A percentile compares a stretch with the other conserved stretches of the same genome.
phyloP scores from a whole-genome alignment of 92 coral and sea anemone species.

The Porites cylindrica region DNA sequence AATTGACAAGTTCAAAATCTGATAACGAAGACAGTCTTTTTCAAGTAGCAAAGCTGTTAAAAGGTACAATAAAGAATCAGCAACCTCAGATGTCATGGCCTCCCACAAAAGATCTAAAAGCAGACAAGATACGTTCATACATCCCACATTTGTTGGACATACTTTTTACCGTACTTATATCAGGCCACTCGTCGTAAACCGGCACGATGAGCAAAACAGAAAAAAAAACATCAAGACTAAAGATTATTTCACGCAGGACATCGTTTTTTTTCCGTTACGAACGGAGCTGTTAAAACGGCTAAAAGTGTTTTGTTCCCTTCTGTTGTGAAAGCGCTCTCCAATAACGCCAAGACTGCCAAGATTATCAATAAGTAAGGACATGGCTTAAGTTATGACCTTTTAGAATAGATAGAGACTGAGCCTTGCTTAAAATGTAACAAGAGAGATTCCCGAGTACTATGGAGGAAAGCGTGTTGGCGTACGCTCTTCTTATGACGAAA shows the following conservation, averaged over 20 bases:
- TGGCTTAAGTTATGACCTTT: conserved; percentile 60
- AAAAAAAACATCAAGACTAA: neutral
- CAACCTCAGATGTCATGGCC: neutral
- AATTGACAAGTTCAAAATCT: neutral
- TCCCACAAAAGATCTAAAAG: neutral
- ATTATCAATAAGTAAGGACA: conserved; percentile 52
- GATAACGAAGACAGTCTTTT: conserved; percentile 37
- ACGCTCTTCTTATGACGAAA: too few species aligned
- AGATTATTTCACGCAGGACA: neutral
- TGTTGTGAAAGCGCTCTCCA: conserved; percentile 74
- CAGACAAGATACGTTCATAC: neutral
- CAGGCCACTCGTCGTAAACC: neutral
- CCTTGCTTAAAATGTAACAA: too few species aligned
- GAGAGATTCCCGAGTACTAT: too few species aligned
- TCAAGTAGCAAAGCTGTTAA: conserved; percentile 26
- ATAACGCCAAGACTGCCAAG: too few species aligned
- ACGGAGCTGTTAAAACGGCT: conserved; percentile 63
- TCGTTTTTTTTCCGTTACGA: too few species aligned
- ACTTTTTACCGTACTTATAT: neutral
- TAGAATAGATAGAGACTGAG: neutral
- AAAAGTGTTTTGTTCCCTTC: conserved; percentile 67
- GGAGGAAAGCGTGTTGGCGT: too few species aligned
- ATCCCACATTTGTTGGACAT: neutral
- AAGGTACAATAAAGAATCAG: neutral
- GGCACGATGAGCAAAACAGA: neutral